Percentiles rank a stretch among this genome's conserved stretches.
Conservation (phyloP, 2,888 invertebrate species). For the Macaria liturata region DNA sequence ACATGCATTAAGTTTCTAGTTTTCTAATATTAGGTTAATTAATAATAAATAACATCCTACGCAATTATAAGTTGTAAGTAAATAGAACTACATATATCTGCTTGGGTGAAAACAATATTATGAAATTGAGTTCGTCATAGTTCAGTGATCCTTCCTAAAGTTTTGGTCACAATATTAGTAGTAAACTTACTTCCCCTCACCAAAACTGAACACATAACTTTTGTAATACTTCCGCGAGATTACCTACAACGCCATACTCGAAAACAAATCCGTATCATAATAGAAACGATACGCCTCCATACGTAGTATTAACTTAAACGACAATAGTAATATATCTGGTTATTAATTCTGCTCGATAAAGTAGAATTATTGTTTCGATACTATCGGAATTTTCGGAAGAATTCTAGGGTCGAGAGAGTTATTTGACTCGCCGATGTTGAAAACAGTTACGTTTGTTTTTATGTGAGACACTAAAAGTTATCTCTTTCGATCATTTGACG, state of each 20-base stretch:
- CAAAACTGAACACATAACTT: conserved; percentile 74
- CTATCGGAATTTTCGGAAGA: conserved; percentile 37
- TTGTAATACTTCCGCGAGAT: conserved; percentile 75
- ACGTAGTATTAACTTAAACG: conserved; percentile 68
- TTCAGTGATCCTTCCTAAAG: conserved; percentile 61
- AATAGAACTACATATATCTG: too few relatives aligned
- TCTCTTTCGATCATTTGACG: conserved; percentile 23
- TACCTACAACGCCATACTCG: conserved; percentile 64
- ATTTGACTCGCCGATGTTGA: conserved; percentile 9
- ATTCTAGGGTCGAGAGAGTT: conserved; percentile 18
- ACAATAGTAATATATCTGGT: conserved; percentile 63
- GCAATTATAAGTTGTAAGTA: too few relatives aligned
- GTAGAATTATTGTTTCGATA: conserved; percentile 48
- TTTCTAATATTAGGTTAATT: too few relatives aligned
- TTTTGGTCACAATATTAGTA: conserved; percentile 72
- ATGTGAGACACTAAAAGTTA: conserved; percentile 27
- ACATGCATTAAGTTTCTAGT: too few relatives aligned
- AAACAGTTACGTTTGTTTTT: conserved; percentile 22
- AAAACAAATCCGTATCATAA: conserved; percentile 69
- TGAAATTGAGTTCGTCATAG: background rate
- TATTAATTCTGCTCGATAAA: conserved; percentile 79
- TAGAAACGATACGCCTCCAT: conserved; percentile 75
- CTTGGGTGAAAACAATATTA: too few relatives aligned
- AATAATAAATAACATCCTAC: too few relatives aligned
- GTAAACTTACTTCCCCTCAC: conserved; percentile 62